Evolutionary conservation across 1,140 invertebrate genomes (phyloP).

Genomic region (Hyposmocoma kahamanoa): DNA sequence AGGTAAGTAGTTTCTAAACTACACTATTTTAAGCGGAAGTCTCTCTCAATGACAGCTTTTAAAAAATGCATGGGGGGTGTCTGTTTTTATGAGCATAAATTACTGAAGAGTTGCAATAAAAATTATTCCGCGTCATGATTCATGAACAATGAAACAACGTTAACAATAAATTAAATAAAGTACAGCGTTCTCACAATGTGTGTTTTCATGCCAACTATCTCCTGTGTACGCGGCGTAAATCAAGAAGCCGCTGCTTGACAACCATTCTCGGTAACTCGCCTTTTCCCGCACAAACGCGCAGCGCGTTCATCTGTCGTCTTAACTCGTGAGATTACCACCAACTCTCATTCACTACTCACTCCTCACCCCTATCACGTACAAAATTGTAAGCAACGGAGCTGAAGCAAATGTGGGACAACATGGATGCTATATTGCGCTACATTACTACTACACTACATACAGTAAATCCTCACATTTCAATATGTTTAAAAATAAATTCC

Average conservation of each 20-base stretch:
- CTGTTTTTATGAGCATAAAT: too few relatives aligned
- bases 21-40: too few relatives aligned
- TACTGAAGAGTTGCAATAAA: too few relatives aligned
- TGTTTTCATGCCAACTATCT: conserved; percentile 4
- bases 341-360: not conserved
- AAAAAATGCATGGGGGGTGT: too few relatives aligned
- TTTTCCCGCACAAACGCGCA: conserved; percentile 1
- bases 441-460: too few relatives aligned
- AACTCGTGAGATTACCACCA: not conserved
- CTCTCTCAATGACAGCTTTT: too few relatives aligned
- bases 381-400: not conserved
- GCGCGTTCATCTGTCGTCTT: conserved; percentile 1
- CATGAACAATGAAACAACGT: too few relatives aligned
- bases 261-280: conserved; percentile 1
- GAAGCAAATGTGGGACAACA: not conserved
- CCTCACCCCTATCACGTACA: not conserved
- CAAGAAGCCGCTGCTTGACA: conserved; percentile 2
- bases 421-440: too few relatives aligned
- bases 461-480: too few relatives aligned
- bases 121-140: too few relatives aligned
- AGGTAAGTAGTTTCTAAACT: too few relatives aligned
- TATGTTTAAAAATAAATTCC: too few relatives aligned
- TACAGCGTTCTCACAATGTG: not conserved
- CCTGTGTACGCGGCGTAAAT: not conserved
- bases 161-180: not conserved